A percentile compares a stretch with the other conserved stretches of the same genome.
These are phyloP conservation scores for Criorhina ranunculi DNA, from an alignment of 2,888 invertebrate genomes.

Conservation along the genomic window DNA sequence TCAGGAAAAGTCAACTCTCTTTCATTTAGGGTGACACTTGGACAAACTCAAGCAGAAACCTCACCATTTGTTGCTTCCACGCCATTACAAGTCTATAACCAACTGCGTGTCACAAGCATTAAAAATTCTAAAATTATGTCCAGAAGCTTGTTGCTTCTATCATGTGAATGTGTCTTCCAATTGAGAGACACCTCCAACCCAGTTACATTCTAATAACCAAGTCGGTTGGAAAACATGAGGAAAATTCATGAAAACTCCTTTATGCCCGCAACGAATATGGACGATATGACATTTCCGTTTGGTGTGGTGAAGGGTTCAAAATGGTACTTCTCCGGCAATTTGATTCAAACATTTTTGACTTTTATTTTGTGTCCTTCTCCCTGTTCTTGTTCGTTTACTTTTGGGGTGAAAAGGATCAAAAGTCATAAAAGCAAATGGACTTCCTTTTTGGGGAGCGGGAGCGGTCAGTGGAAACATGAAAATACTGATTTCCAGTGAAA, in stretches of 20 bases:
- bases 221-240: conserved; percentile 17
- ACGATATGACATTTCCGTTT: conserved; percentile 10
- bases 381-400: conserved; percentile 4
- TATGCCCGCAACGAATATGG: background rate
- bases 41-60: too few relatives aligned
- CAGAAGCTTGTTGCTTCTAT: conserved; percentile 51
- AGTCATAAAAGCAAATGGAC: conserved; percentile 49
- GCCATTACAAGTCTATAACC: conserved; percentile 28
- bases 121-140: conserved; percentile 41
- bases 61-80: conserved; percentile 50
- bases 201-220: background rate
- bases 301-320: conserved; percentile 2
- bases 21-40: too few relatives aligned
- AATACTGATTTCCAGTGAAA: conserved; percentile 27
- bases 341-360: conserved; percentile 27
- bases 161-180: conserved; percentile 33
- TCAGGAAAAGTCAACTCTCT: too few relatives aligned
- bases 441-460: background rate
- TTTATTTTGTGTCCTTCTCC: background rate
- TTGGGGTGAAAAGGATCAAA: conserved; percentile 28
- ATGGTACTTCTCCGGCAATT: conserved; percentile 38
- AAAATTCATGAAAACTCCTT: conserved; percentile 1
- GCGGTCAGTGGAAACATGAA: conserved; percentile 8
- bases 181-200: background rate
- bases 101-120: conserved; percentile 26